phyloP scores from a whole-genome alignment of 1,140 invertebrate species.

The Ips nitidus region DNA sequence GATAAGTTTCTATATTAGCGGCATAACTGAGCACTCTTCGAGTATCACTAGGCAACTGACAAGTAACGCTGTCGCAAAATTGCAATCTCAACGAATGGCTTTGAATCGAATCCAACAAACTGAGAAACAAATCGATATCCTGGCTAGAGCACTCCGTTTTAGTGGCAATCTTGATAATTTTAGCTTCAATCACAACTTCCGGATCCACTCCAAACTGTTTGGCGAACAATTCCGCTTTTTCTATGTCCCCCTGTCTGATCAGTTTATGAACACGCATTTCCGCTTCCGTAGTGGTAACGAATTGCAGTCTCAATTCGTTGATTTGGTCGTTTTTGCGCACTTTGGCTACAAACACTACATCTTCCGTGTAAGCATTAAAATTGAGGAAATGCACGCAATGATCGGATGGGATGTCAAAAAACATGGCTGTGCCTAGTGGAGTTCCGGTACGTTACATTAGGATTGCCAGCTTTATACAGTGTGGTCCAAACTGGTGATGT shows the following conservation, averaged over 20 bases:
- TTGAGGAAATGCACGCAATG: conserved; percentile 33
- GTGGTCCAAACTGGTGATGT: too few species aligned
- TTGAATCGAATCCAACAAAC: conserved; percentile 37
- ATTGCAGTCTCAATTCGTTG: conserved; percentile 37
- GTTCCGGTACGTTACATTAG: background rate
- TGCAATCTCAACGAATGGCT: conserved; percentile 38
- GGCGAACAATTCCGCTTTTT: conserved; percentile 45
- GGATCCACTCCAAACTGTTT: conserved; percentile 32
- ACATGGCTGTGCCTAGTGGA: conserved; percentile 30
- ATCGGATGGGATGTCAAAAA: conserved; percentile 38
- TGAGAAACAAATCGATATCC: conserved; percentile 41
- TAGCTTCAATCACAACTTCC: conserved; percentile 38
- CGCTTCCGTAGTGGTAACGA: conserved; percentile 39
- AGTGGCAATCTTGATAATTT: conserved; percentile 39
- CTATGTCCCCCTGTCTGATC: conserved; percentile 34
- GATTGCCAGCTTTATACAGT: background rate
- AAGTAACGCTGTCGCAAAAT: conserved; percentile 39
- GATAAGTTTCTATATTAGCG: background rate
- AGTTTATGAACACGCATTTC: conserved; percentile 37
- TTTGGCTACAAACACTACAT: conserved; percentile 40
- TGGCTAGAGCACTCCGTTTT: conserved; percentile 33
- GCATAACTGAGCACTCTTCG: conserved; percentile 41
- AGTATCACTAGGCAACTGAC: conserved; percentile 37
- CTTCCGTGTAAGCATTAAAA: conserved; percentile 35
- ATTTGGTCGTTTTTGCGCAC: conserved; percentile 27